phyloP scores from a whole-genome alignment of 2,888 invertebrate species.

The Trissolcus brochymenae region DNA sequence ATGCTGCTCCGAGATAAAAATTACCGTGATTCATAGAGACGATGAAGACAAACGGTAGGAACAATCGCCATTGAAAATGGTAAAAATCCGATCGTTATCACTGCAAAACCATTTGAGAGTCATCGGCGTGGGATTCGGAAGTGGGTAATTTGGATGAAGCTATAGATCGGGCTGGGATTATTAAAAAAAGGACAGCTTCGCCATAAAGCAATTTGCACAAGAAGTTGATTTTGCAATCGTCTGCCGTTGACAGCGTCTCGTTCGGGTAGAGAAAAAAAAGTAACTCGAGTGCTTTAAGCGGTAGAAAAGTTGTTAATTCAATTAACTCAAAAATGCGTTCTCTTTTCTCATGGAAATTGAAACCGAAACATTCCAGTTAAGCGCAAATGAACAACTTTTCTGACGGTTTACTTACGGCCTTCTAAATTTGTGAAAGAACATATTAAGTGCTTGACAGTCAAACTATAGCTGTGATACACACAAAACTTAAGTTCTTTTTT shows the following conservation, averaged over 20 bases:
- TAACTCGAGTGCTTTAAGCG: neutral
- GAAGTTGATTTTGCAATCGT: slow-evolving; percentile 16
- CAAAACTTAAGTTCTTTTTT: slow-evolving; percentile 14
- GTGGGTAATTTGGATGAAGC: slow-evolving; percentile 26
- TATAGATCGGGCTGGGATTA: slow-evolving; percentile 13
- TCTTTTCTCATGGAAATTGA: neutral
- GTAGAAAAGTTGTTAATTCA: slow-evolving; percentile 19
- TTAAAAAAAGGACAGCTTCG: neutral
- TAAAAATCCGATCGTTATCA: slow-evolving; percentile 56
- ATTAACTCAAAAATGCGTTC: slow-evolving; percentile 1
- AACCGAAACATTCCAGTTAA: slow-evolving; percentile 13
- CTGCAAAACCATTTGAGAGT: slow-evolving; percentile 54
- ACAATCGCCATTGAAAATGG: slow-evolving; percentile 59
- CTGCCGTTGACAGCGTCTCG: slow-evolving; percentile 1
- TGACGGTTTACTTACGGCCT: slow-evolving; percentile 32
- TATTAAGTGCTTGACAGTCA: slow-evolving; percentile 36
- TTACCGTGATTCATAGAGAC: slow-evolving; percentile 57
- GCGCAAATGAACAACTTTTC: slow-evolving; percentile 16
- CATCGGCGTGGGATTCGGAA: slow-evolving; percentile 24
- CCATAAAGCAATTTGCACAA: slow-evolving; percentile 34
- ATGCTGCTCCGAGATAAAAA: slow-evolving; percentile 49
- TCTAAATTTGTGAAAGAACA: slow-evolving; percentile 26
- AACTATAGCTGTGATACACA: slow-evolving; percentile 27
- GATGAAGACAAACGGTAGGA: slow-evolving; percentile 58
- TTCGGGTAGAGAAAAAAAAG: slow-evolving; percentile 2